Conservation (phyloP, 2,797 vertebrate species). For the Phataginus tetradactyla region DNA sequence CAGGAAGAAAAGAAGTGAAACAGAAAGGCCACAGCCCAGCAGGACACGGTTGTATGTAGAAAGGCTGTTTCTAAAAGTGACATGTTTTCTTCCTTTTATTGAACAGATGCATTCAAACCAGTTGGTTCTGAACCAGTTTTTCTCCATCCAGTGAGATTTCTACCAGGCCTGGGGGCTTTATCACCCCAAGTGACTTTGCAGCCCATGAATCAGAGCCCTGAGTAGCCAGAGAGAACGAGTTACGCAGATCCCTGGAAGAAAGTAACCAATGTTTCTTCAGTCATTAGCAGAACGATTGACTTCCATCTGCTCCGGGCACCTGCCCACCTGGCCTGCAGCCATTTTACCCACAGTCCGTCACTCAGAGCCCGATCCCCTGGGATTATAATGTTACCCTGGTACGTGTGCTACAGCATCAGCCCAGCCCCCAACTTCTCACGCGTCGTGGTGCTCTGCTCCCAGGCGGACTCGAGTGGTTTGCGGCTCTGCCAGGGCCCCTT, state of each 20-base stretch:
- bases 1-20: constrained; percentile 37
- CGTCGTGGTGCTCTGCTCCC: not conserved
- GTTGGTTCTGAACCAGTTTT: constrained; percentile 10
- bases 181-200: constrained; percentile 66
- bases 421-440: not conserved
- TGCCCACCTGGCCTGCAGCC: not conserved
- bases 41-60: not conserved
- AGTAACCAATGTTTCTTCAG: constrained; percentile 12
- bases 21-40: not conserved
- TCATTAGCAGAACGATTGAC: constrained; percentile 57
- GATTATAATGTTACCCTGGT: not conserved
- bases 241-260: constrained; percentile 54
- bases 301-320: constrained; percentile 22
- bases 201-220: constrained; percentile 54
- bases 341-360: not conserved
- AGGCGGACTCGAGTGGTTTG: not conserved
- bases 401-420: not conserved
- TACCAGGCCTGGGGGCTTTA: constrained; percentile 63
- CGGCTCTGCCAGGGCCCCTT: not conserved
- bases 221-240: constrained; percentile 55
- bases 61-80: constrained; percentile 22
- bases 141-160: constrained; percentile 19
- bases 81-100: constrained; percentile 22
- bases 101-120: constrained; percentile 3
- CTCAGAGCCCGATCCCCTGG: not conserved